Conservation (phyloP, 2,797 vertebrate species). For the Philypnodon macrostomus region DNA sequence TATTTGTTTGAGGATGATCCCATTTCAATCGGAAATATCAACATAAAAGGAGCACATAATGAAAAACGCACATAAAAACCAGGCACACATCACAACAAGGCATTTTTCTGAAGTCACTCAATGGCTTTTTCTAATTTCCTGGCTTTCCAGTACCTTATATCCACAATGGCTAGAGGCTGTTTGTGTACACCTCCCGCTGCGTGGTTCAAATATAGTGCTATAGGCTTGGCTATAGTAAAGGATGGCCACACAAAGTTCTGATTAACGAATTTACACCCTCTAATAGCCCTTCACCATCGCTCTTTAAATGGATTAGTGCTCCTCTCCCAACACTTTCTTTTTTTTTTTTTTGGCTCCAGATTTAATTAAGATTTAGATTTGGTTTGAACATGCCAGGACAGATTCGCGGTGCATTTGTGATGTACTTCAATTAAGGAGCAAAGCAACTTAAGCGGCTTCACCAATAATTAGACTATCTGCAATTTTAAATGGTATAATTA, state of each 20-base stretch:
- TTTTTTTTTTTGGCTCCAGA: too few species aligned
- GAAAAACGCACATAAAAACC: too few species aligned
- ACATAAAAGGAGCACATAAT: slow-evolving; percentile 63
- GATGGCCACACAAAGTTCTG: slow-evolving; percentile 77
- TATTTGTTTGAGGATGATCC: slow-evolving; percentile 81
- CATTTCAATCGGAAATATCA: slow-evolving; percentile 74
- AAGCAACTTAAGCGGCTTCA: slow-evolving; percentile 81
- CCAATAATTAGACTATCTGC: slow-evolving; percentile 81
- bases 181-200: slow-evolving; percentile 67
- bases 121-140: slow-evolving; percentile 81
- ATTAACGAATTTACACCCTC: slow-evolving; percentile 81
- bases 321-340: slow-evolving; percentile 78
- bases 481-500: slow-evolving; percentile 80
- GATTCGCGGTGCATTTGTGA: slow-evolving; percentile 72
- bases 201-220: slow-evolving; percentile 68
- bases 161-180: slow-evolving; percentile 67
- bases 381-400: slow-evolving; percentile 80
- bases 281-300: slow-evolving; percentile 80
- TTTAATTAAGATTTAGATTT: slow-evolving; percentile 86
- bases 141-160: slow-evolving; percentile 72
- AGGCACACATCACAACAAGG: slow-evolving; percentile 48
- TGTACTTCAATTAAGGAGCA: slow-evolving; percentile 78
- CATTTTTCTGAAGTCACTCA: slow-evolving; percentile 58
- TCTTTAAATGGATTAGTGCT: slow-evolving; percentile 79
- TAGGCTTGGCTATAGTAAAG: slow-evolving; percentile 68